These are phyloP conservation scores for Hexactinellida sp. DNA, from an alignment of 37 sponge, comb jelly and placozoan genomes.

Conservation along the genomic window DNA sequence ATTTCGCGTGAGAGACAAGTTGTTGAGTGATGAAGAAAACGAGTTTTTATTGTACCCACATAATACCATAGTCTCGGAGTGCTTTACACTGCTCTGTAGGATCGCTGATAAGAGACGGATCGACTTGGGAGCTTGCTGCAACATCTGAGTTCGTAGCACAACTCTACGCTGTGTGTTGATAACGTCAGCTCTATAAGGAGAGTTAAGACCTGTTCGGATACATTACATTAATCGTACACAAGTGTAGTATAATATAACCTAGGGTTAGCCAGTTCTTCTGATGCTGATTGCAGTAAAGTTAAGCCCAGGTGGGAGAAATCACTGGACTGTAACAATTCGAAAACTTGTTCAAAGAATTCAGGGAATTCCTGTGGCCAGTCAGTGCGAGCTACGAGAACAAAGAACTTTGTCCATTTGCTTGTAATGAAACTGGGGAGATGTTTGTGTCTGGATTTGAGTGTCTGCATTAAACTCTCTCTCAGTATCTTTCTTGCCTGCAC, in stretches of 20 bases:
- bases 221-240: background rate
- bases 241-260: background rate
- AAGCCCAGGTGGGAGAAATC: conserved; percentile 39
- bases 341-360: conserved; percentile 49
- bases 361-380: conserved; percentile 79
- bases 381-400: conserved; percentile 41
- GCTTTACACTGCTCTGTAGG: conserved; percentile 27
- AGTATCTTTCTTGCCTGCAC: background rate
- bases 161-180: conserved; percentile 33
- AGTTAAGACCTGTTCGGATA: background rate
- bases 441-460: background rate
- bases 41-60: background rate
- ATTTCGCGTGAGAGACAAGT: background rate
- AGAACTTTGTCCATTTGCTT: conserved; percentile 58
- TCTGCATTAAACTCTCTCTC: background rate
- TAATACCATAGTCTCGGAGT: background rate
- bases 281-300: conserved; percentile 34
- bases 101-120: background rate
- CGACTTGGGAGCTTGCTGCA: conserved; percentile 26
- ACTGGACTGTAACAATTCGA: conserved; percentile 26
- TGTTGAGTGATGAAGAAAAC: background rate
- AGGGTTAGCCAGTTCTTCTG: conserved; percentile 63
- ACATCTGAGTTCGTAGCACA: conserved; percentile 38
- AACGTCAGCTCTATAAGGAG: conserved; percentile 28
- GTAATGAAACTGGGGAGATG: conserved; percentile 33